Evolutionary conservation across 2,113 vertebrate species (phyloP), one percentile per base, ranked within the genome.

Genomic region (Alethe castanea): DNA sequence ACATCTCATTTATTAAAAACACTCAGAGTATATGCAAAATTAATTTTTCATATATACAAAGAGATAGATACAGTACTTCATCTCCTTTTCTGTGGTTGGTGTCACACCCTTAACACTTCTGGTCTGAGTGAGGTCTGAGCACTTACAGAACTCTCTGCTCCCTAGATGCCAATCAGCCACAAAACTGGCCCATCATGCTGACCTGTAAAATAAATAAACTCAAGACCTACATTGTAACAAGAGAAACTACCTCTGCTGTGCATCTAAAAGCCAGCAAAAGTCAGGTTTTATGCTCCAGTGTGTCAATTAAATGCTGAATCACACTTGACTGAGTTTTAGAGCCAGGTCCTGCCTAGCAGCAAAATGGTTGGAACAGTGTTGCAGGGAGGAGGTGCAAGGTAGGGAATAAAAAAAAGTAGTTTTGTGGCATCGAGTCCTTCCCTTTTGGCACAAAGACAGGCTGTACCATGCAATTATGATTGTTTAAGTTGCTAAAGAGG

Each of bases 201-300:
- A 94, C 33, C 67, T 93, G 76, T 90, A 92, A 92, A 93, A 93
- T 8, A 95, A 96, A 88, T 15, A 96, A 85, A 88, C 11, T 11
- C 12, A 6, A 70, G 79, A 83, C 29, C 35, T 62, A 62, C 76
- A 20, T 48, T 13, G 1, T 47, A 84, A 74, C 33, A 71, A 22
- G 60, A 83, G 56, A 66, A 93, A 64, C 60, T 48, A 50, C 62
- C 50, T 82, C 54, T 73, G 12, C 56, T 36, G 28, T 81, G 56
- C n/a, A 74, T 78, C 67, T 78, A 31, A 86, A 88, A 92, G 71
- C 29, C 60, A 90, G 64, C 19, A 71, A 61, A 83, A 88, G n/a
- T 62, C 56, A 36, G 64, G 48, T 25, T 92, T 96, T 64, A 81
- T 71, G 82, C 81, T 88, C 31, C 57, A 56, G 14, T 38, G 81